Percentiles rank a stretch among this genome's conserved stretches.
Conservation (phyloP, 2,888 invertebrate species). For the Oligia strigilis region DNA sequence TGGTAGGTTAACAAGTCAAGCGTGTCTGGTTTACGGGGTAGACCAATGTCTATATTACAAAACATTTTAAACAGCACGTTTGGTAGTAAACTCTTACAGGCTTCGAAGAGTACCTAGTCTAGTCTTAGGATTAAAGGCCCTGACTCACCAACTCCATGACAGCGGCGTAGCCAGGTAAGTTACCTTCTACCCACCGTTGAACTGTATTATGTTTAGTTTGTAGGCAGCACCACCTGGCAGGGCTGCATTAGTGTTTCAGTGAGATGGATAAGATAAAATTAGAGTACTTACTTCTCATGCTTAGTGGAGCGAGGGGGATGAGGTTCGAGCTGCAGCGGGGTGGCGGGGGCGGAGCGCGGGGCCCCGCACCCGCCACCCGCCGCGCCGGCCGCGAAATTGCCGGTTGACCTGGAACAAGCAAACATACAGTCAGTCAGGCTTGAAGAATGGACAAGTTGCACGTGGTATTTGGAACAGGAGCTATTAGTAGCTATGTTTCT, state of each 20-base stretch:
- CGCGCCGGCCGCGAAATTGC: constrained; percentile 90
- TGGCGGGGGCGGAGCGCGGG: constrained; percentile 93
- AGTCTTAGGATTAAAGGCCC: background rate
- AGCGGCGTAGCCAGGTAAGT: background rate
- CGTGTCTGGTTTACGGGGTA: background rate
- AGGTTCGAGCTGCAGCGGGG: constrained; percentile 91
- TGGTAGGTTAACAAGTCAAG: background rate
- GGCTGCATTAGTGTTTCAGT: background rate
- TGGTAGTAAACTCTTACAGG: background rate
- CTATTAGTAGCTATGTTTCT: constrained; percentile 20
- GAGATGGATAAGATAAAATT: background rate
- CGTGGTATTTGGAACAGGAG: constrained; percentile 24
- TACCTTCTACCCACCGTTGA: too few species aligned
- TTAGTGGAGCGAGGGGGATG: constrained; percentile 85
- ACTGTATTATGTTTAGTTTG: background rate
- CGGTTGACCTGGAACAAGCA: constrained; percentile 91
- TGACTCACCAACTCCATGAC: background rate
- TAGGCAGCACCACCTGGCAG: background rate
- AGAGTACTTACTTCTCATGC: constrained; percentile 88
- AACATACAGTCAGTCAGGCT: constrained; percentile 53
- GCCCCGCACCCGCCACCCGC: constrained; percentile 91
- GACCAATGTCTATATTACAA: background rate
- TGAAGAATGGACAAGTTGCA: constrained; percentile 38
- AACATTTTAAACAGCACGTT: background rate
- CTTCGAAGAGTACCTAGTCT: background rate